Conservation (phyloP, 2,797 vertebrate species). For the Aplochiton taeniatus region DNA sequence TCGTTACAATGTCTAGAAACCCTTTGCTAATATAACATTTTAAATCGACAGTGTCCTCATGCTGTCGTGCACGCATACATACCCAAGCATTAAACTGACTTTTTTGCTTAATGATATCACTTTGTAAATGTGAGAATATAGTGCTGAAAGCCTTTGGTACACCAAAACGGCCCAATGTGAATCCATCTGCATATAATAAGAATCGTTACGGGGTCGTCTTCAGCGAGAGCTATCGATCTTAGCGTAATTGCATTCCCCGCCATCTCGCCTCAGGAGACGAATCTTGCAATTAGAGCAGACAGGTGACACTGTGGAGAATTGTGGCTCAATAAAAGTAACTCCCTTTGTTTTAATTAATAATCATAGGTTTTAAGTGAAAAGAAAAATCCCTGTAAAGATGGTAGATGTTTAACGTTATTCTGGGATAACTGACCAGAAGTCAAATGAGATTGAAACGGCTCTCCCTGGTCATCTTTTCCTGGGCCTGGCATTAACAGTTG, state of each 20-base stretch:
- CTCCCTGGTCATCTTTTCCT: not conserved
- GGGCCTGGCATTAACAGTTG: not conserved
- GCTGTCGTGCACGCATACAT: no score
- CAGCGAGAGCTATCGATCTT: conserved; percentile 63
- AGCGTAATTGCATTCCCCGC: conserved; percentile 60
- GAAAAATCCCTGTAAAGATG: conserved; percentile 26
- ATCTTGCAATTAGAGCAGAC: conserved; percentile 64
- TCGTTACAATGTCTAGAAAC: no score
- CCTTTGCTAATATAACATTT: no score
- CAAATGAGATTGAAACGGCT: conserved; percentile 2
- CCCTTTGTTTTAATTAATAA: conserved; percentile 70
- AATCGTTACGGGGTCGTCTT: conserved; percentile 55
- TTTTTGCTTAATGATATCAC: not conserved
- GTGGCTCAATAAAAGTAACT: conserved; percentile 62
- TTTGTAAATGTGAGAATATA: conserved; percentile 1
- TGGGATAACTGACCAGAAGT: conserved; percentile 8
- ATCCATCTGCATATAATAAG: conserved; percentile 67
- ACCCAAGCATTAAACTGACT: no score
- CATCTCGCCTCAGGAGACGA: conserved; percentile 48
- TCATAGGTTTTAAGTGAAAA: conserved; percentile 55
- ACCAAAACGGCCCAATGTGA: conserved; percentile 16
- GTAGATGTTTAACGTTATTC: conserved; percentile 11
- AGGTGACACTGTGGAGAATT: conserved; percentile 60
- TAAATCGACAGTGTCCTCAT: no score
- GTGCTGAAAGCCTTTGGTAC: conserved; percentile 1